These are phyloP conservation scores for Fregata magnificens DNA, from an alignment of 2,113 vertebrate species.

Conservation along the genomic window DNA sequence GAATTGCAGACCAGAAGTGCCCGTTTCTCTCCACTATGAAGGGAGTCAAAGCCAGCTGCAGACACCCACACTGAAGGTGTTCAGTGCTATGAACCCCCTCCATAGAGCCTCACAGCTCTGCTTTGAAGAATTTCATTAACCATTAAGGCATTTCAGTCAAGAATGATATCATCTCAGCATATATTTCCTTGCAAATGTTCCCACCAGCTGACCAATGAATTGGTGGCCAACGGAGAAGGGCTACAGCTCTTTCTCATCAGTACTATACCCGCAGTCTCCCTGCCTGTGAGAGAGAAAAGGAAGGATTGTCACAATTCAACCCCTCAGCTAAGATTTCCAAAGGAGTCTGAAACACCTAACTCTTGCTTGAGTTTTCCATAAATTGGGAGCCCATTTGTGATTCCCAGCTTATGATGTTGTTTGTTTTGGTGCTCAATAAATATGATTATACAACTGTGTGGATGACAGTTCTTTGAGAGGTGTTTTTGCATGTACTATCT, in stretches of 20 bases:
- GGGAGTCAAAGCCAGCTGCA: background rate
- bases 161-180: background rate
- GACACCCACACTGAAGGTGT: background rate
- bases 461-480: background rate
- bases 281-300: background rate
- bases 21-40: background rate
- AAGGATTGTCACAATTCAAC: background rate
- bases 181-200: background rate
- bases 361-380: background rate
- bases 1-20: background rate
- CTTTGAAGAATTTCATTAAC: background rate
- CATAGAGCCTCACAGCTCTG: background rate
- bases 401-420: background rate
- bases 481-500: background rate
- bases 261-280: background rate
- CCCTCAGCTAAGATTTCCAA: background rate
- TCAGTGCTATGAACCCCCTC: background rate
- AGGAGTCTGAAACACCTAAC: background rate
- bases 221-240: background rate
- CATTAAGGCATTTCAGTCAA: background rate
- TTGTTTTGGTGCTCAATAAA: background rate
- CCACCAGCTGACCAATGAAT: background rate
- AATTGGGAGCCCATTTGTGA: background rate
- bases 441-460: background rate
- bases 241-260: background rate